A percentile compares a stretch with the other conserved stretches of the same genome.
These are phyloP conservation scores for Conchocele bisecta DNA, from an alignment of 2,888 invertebrate species.

Conservation along the genomic window DNA sequence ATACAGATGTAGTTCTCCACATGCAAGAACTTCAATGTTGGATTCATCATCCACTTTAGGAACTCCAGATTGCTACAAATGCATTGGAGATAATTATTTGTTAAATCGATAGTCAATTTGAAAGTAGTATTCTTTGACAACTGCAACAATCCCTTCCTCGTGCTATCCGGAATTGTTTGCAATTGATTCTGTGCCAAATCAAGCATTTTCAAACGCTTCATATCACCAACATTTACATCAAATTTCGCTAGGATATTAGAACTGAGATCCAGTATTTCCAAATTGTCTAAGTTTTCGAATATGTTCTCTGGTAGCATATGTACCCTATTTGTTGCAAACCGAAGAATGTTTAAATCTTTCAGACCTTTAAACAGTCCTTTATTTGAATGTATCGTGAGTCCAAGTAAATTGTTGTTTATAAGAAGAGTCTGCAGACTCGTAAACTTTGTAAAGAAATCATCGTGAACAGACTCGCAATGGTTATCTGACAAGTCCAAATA, in stretches of 20 bases:
- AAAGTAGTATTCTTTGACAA: neutral
- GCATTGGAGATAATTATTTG: conserved; percentile 15
- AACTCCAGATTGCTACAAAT: conserved; percentile 24
- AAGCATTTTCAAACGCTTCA: too few relatives aligned
- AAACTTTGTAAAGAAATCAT: neutral
- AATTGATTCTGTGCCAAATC: neutral
- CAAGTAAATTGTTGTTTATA: conserved; percentile 26
- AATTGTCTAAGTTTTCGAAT: neutral
- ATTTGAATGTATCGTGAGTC: neutral
- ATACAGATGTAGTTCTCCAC: conserved; percentile 19
- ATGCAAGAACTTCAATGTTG: neutral
- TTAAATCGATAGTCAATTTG: conserved; percentile 26
- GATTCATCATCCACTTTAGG: conserved; percentile 20
- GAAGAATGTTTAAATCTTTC: neutral
- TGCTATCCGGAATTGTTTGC: neutral
- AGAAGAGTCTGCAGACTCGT: conserved; percentile 11
- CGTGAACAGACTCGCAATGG: conserved; percentile 9
- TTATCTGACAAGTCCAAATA: conserved; percentile 31
- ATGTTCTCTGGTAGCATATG: neutral
- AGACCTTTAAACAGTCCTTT: conserved; percentile 17
- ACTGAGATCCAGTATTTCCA: conserved; percentile 31
- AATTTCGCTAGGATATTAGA: conserved; percentile 16
- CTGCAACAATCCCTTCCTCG: conserved; percentile 6
- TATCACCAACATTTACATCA: too few relatives aligned
- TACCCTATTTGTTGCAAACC: neutral